Evolutionary conservation across 2,888 invertebrate species (phyloP).

Genomic region (Tenthredo scrophulariae): DNA sequence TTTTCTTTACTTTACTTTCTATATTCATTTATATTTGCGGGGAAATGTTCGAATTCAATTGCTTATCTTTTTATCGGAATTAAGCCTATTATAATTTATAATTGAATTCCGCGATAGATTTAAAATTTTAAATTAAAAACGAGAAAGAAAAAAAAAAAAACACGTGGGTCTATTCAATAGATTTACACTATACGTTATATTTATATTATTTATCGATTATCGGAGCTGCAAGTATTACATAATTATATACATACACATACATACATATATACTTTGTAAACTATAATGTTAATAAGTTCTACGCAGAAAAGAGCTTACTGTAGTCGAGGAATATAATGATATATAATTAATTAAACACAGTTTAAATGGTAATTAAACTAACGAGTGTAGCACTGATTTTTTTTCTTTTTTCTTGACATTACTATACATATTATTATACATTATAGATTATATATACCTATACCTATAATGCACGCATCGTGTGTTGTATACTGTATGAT

Average conservation of each 20-base stretch:
- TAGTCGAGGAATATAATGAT: conserved; percentile 74
- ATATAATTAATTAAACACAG: conserved; percentile 70
- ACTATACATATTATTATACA: conserved; percentile 17
- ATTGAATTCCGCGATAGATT: neutral
- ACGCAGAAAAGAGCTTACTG: conserved; percentile 77
- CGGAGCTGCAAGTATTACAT: conserved; percentile 51
- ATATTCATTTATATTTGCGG: neutral
- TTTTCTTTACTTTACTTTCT: neutral
- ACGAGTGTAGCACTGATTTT: neutral
- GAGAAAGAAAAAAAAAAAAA: neutral
- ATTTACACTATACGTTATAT: neutral
- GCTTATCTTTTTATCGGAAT: neutral
- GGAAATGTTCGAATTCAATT: neutral
- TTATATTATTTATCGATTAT: neutral
- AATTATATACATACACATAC: conserved; percentile 46
- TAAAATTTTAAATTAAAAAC: neutral
- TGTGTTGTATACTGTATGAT: conserved; percentile 73
- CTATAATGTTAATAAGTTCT: conserved; percentile 78
- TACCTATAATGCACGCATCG: conserved; percentile 73
- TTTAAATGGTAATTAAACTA: conserved; percentile 69
- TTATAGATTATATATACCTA: conserved; percentile 6
- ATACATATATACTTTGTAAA: conserved; percentile 70
- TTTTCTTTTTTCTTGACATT: neutral
- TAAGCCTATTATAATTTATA: neutral
- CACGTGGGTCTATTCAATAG: neutral